A percentile compares a stretch with the other conserved stretches of the same genome.
Evolutionary conservation across 1,140 invertebrate species (phyloP).

Genomic region (Sycophila sp.): DNA sequence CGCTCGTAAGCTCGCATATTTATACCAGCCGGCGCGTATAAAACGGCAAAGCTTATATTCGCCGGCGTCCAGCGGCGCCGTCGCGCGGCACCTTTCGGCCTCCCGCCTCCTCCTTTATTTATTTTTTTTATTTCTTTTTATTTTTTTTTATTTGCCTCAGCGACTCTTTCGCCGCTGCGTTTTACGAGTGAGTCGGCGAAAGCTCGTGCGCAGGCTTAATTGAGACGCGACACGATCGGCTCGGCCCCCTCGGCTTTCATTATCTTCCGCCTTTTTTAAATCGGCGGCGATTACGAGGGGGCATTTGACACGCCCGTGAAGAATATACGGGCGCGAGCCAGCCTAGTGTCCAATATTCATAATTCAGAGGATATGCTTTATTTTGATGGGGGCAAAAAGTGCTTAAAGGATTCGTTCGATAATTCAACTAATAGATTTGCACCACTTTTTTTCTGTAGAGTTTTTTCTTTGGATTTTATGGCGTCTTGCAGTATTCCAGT

Average conservation of each 20-base stretch:
- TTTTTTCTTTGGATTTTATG: too few relatives aligned
- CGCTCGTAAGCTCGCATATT: conserved; percentile 56
- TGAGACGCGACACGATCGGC: conserved; percentile 25
- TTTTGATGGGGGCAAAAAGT: too few relatives aligned
- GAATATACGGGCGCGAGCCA: neutral
- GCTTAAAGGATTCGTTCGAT: too few relatives aligned
- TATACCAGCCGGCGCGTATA: conserved; percentile 52
- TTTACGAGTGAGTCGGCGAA: conserved; percentile 25
- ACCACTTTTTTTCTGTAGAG: too few relatives aligned
- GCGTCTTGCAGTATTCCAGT: too few relatives aligned
- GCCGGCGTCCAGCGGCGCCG: conserved; percentile 13
- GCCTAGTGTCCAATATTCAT: conserved; percentile 5
- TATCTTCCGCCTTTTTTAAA: neutral
- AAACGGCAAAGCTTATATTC: conserved; percentile 56
- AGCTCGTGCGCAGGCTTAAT: conserved; percentile 18
- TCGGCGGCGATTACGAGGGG: neutral
- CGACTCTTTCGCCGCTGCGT: neutral
- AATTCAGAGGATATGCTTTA: neutral
- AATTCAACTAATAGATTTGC: neutral
- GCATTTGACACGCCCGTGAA: conserved; percentile 2
- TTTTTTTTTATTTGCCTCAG: neutral
- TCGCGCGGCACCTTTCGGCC: conserved; percentile 4
- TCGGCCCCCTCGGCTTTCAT: neutral
- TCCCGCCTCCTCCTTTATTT: neutral
- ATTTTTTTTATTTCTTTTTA: neutral